Percentiles rank a stretch among this genome's conserved stretches.
phyloP scores from a whole-genome alignment of 1,140 invertebrate species.

The Agrypnia vestita region DNA sequence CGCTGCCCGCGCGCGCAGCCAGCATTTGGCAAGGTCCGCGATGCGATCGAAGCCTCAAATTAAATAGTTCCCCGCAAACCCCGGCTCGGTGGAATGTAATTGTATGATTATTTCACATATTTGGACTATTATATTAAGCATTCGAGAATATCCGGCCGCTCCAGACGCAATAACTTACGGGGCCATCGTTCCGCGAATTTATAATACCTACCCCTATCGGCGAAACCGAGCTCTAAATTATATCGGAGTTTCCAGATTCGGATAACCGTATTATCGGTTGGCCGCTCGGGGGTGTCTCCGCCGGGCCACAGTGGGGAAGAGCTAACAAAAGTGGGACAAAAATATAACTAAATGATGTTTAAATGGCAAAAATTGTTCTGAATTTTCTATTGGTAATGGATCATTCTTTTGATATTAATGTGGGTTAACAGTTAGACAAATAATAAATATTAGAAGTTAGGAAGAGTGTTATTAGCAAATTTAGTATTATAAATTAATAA shows the following conservation, averaged over 20 bases:
- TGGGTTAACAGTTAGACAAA: too few species aligned
- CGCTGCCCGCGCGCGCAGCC: not conserved
- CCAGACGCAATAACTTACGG: constrained; percentile 51
- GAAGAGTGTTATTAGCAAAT: too few species aligned
- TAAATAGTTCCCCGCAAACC: constrained; percentile 39
- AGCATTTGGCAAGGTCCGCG: constrained; percentile 38
- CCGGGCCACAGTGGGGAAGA: not conserved
- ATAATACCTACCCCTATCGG: constrained; percentile 33
- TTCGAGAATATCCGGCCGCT: constrained; percentile 43
- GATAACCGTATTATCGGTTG: constrained; percentile 55
- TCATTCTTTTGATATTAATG: too few species aligned
- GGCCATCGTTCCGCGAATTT: constrained; percentile 43
- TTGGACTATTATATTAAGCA: constrained; percentile 47
- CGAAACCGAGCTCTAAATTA: constrained; percentile 57
- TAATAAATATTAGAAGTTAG: too few species aligned
- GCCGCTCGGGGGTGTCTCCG: constrained; percentile 16
- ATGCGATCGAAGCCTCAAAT: constrained; percentile 46
- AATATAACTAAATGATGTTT: too few species aligned
- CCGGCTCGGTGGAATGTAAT: constrained; percentile 41
- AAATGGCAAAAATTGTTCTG: too few species aligned
- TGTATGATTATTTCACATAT: constrained; percentile 56
- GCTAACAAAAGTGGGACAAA: too few species aligned
- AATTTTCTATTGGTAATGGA: too few species aligned
- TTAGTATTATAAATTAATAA: too few species aligned
- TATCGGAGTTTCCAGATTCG: constrained; percentile 57